Base-by-base conservation (phyloP, 2,888 invertebrate species). In the Tetranychus piercei region DNA sequence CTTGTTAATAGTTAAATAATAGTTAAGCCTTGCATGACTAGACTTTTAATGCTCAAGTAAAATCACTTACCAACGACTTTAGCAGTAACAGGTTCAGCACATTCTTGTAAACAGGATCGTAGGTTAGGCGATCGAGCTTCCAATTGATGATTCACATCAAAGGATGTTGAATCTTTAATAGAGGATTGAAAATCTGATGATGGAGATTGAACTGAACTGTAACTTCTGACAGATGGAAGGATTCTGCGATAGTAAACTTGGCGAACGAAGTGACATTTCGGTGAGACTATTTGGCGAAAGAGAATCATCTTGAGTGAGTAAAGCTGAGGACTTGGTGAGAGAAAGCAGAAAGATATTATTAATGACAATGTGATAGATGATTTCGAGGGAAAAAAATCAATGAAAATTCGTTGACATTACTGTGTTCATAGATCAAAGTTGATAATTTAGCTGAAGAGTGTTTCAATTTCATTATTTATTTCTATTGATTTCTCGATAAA, bases 51-150 rank as follows among this genome's bases (percentile, higher is more conserved):
- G n/a, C n/a, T n/a, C n/a, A n/a, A n/a, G n/a, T 69, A 1, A 69
- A 9, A 69, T 34, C 1, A 34, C 66, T 73, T 76, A 77, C 76
- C 77, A 66, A 64, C 74, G 23, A 74, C 70, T 71, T 74, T 74
- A 45, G 76, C 76, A 3, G 76, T 74, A 34, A 76, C 34, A 34
- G 74, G 73, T 72, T 77, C 71, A 1, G 86, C 82, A 44, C 91
- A 86, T 84, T 92, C 92, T 76, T 88, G 81, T 77, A 88, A 87
- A 78, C 92, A 92, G 3, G 90, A 89, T 75, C 75, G n/a, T 23
- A 69, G 69, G 34, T 69, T 18, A 20, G 69, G 69, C 15, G 55
- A 6, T 55, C 3, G 9, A 55, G 55, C 55, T 55, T 55, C 6
- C 15, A 15, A 3, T 55, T 55, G 55, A 7, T 55, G 55, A 55